Base-by-base conservation (phyloP, 2,888 invertebrate genomes). In the Patella pellucida region DNA sequence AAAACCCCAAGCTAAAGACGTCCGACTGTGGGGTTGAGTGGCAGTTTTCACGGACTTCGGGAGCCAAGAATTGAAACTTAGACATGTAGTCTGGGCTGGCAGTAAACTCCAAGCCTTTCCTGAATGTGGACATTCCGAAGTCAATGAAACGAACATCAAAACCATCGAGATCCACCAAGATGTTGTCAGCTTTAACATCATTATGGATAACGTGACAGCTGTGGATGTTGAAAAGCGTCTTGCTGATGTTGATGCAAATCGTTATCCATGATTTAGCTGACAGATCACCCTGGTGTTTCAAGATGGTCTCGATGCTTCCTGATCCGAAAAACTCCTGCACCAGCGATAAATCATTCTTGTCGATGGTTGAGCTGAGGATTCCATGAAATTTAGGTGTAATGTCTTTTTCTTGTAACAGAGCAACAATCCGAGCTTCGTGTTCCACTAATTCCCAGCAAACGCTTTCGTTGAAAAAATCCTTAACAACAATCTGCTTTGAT, bases 101-200 rank as follows among this genome's bases (percentile, higher is more conserved):
- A 51, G 76, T 77, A 72, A 79, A 79, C 71, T 76, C 77, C 52
- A 79, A 71, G 0, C 79, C 79, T 72, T 79, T 77, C 73, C 76
- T 76, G 73, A 76, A 79, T 23, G 79, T 79, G 70, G 79, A 77
- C 79, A 79, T 79, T 74, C 79, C 79, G 27, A 79, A 69, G 31
- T 79, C 79, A 7, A 79, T 79, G 75, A 78, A 79, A 27, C 77
- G 74, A 51, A 79, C 78, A 31, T 31, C 31, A 4, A 31, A 31
- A 31, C 31, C 31, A 31, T 31, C 31, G 31, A 31, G 31, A 31
- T 31, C 4, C 31, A 4, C 31, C 31, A 31, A 31, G 31, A 31
- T 31, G 27, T 27, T 27, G 27, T 27, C 27, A 27, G 78, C 79
- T 70, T 79, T 79, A 51, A 79, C 76, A 68, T 79, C 79, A 27